phyloP scores from a whole-genome alignment of 2,113 vertebrate species.

The Suncus etruscus region DNA sequence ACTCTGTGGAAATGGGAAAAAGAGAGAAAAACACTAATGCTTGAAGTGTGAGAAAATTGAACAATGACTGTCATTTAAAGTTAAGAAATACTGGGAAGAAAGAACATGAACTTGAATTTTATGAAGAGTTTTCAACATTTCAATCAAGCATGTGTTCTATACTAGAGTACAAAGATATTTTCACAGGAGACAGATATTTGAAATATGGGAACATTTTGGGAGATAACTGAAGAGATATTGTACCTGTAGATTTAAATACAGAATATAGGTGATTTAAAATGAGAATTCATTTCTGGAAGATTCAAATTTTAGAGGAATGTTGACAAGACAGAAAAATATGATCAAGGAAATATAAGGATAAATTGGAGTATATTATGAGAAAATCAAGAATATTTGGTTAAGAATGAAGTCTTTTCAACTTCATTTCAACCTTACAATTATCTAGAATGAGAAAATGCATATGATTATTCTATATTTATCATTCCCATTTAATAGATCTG shows the following conservation, averaged over 20 bases:
- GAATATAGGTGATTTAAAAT: neutral
- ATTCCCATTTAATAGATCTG: neutral
- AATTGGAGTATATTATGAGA: neutral
- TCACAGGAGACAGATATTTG: neutral
- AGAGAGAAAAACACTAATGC: neutral
- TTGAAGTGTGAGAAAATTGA: neutral
- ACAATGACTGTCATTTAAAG: neutral
- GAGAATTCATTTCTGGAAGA: neutral
- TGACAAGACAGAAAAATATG: neutral
- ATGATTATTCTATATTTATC: neutral
- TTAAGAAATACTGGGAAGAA: neutral
- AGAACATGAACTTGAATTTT: neutral
- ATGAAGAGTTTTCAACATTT: neutral
- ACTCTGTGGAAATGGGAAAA: neutral
- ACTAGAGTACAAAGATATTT: neutral
- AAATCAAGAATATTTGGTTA: neutral
- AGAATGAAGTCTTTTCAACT: neutral
- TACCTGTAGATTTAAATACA: neutral
- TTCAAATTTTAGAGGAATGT: neutral
- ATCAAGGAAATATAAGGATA: neutral
- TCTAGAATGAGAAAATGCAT: neutral
- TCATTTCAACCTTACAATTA: neutral
- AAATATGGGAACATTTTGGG: neutral
- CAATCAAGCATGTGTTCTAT: neutral
- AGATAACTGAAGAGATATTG: neutral